Conservation (phyloP, 2,888 invertebrate genomes). For the Amorpha juglandis region DNA sequence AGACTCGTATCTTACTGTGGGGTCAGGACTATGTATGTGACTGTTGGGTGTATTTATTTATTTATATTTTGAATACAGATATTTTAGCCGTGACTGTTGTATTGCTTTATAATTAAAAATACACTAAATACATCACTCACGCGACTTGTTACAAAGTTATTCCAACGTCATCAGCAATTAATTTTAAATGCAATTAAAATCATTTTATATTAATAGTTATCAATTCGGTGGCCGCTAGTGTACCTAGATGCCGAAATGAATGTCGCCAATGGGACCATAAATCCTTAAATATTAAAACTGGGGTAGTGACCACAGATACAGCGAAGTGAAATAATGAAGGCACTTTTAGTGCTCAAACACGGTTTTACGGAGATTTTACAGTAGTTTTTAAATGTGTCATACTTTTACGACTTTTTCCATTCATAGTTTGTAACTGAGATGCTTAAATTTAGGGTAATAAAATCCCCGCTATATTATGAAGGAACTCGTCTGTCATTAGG, state of each 20-base stretch:
- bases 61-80: background rate
- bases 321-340: slow-evolving; percentile 18
- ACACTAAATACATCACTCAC: background rate
- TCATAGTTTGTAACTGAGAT: background rate
- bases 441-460: background rate
- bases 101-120: background rate
- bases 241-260: slow-evolving; percentile 67
- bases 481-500: too few relatives aligned
- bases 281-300: slow-evolving; percentile 61
- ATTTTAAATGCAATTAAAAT: slow-evolving; percentile 37
- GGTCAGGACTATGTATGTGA: too few relatives aligned
- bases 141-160: background rate
- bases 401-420: slow-evolving; percentile 1
- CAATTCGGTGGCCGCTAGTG: slow-evolving; percentile 55
- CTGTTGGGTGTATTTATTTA: too few relatives aligned
- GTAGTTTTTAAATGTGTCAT: slow-evolving; percentile 5
- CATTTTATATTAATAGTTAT: slow-evolving; percentile 49
- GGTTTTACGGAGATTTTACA: slow-evolving; percentile 13
- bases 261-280: slow-evolving; percentile 64
- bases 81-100: background rate
- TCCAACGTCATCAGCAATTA: slow-evolving; percentile 20
- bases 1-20: too few relatives aligned
- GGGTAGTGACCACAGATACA: slow-evolving; percentile 37
- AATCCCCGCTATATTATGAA: background rate
- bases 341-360: slow-evolving; percentile 20